These are phyloP conservation scores for Streptopelia turtur DNA, from an alignment of 2,797 vertebrate species.

Conservation along the genomic window DNA sequence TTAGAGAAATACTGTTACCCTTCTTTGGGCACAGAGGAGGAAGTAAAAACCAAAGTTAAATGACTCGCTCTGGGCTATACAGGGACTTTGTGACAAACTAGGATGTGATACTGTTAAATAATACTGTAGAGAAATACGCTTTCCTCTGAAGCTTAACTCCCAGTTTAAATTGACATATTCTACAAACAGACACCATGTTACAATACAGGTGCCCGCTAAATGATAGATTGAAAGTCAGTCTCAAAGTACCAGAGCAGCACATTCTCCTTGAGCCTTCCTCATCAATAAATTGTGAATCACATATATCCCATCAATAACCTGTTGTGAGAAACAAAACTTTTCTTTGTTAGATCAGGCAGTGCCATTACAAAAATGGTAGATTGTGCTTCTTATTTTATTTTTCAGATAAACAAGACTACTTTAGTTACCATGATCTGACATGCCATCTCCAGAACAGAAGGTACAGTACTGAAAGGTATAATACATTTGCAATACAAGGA, in stretches of 20 bases:
- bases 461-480: background rate
- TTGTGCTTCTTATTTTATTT: slow-evolving; percentile 18
- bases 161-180: background rate
- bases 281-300: background rate
- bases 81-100: background rate
- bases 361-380: background rate
- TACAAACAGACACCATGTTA: background rate
- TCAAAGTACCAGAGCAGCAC: background rate
- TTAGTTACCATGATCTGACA: background rate
- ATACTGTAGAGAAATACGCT: background rate
- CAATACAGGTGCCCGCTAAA: background rate
- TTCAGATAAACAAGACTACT: slow-evolving; percentile 15
- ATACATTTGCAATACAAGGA: background rate
- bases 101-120: background rate
- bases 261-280: background rate
- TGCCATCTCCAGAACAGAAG: background rate
- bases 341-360: background rate
- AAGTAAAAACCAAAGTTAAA: background rate
- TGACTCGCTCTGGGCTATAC: background rate
- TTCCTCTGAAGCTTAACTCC: slow-evolving; percentile 1
- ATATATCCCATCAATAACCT: background rate
- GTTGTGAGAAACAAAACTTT: background rate
- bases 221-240: background rate
- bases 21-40: background rate
- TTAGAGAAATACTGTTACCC: background rate